These are phyloP conservation scores for Pao palembangensis DNA, from an alignment of 2,113 vertebrate species.

Conservation along the genomic window DNA sequence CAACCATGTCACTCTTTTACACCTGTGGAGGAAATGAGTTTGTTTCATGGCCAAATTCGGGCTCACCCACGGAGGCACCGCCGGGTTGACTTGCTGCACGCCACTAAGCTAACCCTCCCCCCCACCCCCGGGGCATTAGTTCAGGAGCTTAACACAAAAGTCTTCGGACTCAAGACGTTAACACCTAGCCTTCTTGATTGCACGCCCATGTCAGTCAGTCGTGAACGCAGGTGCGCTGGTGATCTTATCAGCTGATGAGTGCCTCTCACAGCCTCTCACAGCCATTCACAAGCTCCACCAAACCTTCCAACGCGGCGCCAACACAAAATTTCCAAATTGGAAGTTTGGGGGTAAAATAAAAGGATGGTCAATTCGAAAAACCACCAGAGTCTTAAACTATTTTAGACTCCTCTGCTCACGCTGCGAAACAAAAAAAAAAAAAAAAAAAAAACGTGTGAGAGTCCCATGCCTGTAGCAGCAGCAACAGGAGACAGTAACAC, in stretches of 20 bases:
- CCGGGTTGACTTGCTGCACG: conserved; percentile 29
- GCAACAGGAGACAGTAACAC: conserved; percentile 61
- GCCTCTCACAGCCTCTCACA: conserved; percentile 45
- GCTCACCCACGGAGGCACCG: conserved; percentile 31
- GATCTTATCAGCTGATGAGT: conserved; percentile 53
- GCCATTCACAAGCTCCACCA: conserved; percentile 24
- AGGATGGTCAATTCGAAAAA: too few relatives aligned
- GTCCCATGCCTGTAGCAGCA: conserved; percentile 57
- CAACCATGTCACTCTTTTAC: conserved; percentile 43
- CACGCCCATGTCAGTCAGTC: conserved; percentile 50
- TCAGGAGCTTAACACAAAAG: conserved; percentile 62
- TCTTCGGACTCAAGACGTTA: conserved; percentile 45
- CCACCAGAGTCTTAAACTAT: too few relatives aligned
- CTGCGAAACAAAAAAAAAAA: not conserved
- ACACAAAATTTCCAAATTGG: not conserved
- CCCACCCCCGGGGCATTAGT: conserved; percentile 48
- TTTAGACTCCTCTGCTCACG: not conserved
- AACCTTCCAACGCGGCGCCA: conserved; percentile 19
- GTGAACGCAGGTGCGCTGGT: conserved; percentile 42
- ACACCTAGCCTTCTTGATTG: conserved; percentile 62
- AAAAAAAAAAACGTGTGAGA: conserved; percentile 40
- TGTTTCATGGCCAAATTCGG: conserved; percentile 35
- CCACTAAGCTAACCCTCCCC: conserved; percentile 34
- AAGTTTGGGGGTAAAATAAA: conserved; percentile 8
- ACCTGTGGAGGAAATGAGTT: conserved; percentile 63